Percentiles rank a stretch among this genome's conserved stretches.
These are phyloP conservation scores for Metopolophium dirhodum DNA, from an alignment of 1,140 invertebrate species.

Conservation along the genomic window DNA sequence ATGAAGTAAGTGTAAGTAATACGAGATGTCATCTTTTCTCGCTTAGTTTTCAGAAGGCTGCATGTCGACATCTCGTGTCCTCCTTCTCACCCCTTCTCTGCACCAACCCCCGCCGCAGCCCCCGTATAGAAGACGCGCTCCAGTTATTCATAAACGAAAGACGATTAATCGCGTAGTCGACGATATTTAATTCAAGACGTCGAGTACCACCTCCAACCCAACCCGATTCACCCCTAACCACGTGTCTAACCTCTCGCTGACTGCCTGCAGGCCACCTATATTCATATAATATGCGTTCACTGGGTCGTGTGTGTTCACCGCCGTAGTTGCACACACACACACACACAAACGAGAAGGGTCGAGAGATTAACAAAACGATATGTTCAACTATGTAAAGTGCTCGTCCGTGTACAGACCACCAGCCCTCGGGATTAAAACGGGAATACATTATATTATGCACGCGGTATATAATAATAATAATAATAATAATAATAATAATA, in stretches of 20 bases:
- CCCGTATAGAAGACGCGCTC: too few species aligned
- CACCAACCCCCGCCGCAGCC: too few species aligned
- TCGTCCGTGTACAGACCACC: background rate
- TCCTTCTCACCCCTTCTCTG: too few species aligned
- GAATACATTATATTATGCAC: constrained; percentile 13
- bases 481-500: background rate
- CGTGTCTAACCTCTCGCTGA: background rate
- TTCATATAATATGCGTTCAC: background rate
- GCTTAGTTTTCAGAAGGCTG: background rate
- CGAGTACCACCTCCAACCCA: background rate
- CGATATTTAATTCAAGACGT: constrained; percentile 17
- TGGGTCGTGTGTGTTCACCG: background rate
- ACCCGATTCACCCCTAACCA: background rate
- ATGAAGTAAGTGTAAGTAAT: background rate
- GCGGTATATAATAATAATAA: background rate
- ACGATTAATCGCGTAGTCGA: background rate
- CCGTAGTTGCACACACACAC: background rate
- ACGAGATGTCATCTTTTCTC: background rate
- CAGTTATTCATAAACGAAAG: background rate
- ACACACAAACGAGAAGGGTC: background rate
- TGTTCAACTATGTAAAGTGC: constrained; percentile 19
- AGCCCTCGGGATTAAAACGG: background rate
- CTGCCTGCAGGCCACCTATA: background rate
- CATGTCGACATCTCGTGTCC: background rate
- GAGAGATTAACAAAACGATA: constrained; percentile 40